These are phyloP conservation scores for Andrena minutula DNA, from an alignment of 2,888 invertebrate species.

Conservation along the genomic window DNA sequence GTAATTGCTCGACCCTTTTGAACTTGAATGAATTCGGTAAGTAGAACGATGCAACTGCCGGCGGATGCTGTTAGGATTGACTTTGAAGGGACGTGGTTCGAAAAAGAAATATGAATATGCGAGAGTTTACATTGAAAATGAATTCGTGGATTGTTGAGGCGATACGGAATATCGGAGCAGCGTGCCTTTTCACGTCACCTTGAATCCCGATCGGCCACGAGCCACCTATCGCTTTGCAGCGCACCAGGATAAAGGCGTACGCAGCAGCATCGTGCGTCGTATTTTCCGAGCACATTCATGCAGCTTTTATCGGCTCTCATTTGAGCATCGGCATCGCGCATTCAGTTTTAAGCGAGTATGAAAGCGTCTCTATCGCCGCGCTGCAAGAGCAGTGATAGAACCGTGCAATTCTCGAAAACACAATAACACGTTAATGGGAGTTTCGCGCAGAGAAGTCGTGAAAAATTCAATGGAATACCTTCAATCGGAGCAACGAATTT, in stretches of 20 bases:
- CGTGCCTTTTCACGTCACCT: constrained; percentile 12
- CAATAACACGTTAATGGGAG: constrained; percentile 46
- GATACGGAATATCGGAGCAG: constrained; percentile 16
- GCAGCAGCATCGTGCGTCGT: neutral
- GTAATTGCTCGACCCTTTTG: neutral
- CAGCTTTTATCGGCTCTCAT: constrained; percentile 27
- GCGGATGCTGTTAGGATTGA: too few species aligned
- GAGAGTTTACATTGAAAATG: neutral
- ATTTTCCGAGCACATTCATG: constrained; percentile 26
- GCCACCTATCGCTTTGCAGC: constrained; percentile 19
- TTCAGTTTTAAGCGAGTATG: constrained; percentile 30
- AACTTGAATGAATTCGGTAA: neutral
- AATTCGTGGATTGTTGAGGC: neutral
- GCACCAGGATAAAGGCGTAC: constrained; percentile 11
- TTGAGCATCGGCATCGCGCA: constrained; percentile 26
- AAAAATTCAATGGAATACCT: constrained; percentile 41
- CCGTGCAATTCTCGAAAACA: constrained; percentile 34
- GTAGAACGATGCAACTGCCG: too few species aligned
- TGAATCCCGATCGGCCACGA: constrained; percentile 11
- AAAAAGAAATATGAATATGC: neutral
- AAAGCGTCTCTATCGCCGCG: constrained; percentile 32
- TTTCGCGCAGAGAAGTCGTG: constrained; percentile 4
- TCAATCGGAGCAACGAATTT: constrained; percentile 19
- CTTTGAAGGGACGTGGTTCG: neutral
- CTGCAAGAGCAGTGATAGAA: constrained; percentile 36